Base-by-base conservation (phyloP, 2,888 invertebrate genomes). In the Ischnura elegans region DNA sequence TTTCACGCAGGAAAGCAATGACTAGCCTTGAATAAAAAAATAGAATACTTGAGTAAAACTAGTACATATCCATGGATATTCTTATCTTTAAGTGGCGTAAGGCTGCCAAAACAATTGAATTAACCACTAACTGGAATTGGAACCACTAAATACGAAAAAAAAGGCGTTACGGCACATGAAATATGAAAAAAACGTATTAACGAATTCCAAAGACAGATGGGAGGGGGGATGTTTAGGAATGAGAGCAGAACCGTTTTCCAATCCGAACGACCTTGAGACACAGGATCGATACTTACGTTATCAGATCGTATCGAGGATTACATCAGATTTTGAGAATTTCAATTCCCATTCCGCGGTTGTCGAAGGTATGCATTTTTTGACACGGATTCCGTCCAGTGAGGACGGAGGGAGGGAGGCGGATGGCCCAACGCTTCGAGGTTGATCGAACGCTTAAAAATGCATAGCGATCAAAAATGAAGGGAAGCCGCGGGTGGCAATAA, bases 391-490 rank as follows among this genome's bases (percentile, higher is more conserved):
- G n/a, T 76, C 76, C 36, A n/a, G 8, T 10, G 76, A 25, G 61
- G 25, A 76, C 2, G 10, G 76, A 76, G 76, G 16, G 76, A 29
- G 76, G 36, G 29, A 13, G 25, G 2, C 36, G 36, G 25, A 76
- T 76, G 25, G 76, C 36, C 36, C 29, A 76, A 36, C 29, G 10
- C 76, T 36, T 8, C 76, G 29, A 76, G 36, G 36, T 13, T 29
- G 76, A 76, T 76, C 76, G 76, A 76, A 76, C 29, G 76, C 76
- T 76, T 76, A 76, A 76, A 76, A 76, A 76, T 76, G 76, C 76
- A 76, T 76, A 29, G 76, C 36, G 61, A 16, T 76, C 36, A 76
- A 76, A 76, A 76, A 76, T 76, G 76, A 36, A 76, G 76, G 76
- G 76, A 2, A 36, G 76, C 36, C 76, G 76, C 36, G 13, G 76